Percentiles rank a stretch among this genome's conserved stretches.
These are phyloP conservation scores for Turritopsis rubra DNA, from an alignment of 30 jellyfish, hydroid and myxozoan genomes.

Conservation along the genomic window DNA sequence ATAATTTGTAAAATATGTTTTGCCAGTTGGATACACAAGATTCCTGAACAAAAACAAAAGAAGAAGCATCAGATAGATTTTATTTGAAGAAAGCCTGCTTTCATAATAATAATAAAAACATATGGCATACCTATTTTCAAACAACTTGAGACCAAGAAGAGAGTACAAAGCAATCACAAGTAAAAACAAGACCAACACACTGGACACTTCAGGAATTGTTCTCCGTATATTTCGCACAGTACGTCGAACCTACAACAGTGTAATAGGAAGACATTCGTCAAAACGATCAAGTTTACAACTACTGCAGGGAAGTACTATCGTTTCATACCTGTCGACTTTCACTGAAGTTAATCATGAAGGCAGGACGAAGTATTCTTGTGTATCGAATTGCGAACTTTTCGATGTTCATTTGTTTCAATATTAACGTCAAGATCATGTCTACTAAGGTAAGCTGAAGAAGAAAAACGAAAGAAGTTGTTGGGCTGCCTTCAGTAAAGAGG, in stretches of 20 bases:
- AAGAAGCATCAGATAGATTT: not conserved
- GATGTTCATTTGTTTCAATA: constrained; percentile 44
- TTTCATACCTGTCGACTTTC: constrained; percentile 86
- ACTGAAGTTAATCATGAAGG: constrained; percentile 92
- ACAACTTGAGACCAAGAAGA: constrained; percentile 79
- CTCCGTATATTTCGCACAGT: constrained; percentile 86
- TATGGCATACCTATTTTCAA: constrained; percentile 47
- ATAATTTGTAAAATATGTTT: constrained; percentile 57
- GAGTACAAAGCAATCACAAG: constrained; percentile 81
- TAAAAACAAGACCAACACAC: constrained; percentile 63
- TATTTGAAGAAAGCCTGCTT: no score
- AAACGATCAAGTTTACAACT: not conserved
- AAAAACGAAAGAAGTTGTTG: no score
- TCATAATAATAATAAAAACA: not conserved
- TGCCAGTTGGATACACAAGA: constrained; percentile 41
- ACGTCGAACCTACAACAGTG: constrained; percentile 59
- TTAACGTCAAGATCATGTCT: constrained; percentile 61
- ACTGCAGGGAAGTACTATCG: not conserved
- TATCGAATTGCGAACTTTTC: constrained; percentile 68
- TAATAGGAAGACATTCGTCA: not conserved
- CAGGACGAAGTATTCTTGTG: constrained; percentile 87
- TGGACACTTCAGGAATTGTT: constrained; percentile 76
- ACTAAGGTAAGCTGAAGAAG: constrained; percentile 59
- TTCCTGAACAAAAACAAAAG: constrained; percentile 33
- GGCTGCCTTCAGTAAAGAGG: not conserved